Evolutionary conservation across 2,113 vertebrate species (phyloP).

Genomic region (Sebastes fasciatus): DNA sequence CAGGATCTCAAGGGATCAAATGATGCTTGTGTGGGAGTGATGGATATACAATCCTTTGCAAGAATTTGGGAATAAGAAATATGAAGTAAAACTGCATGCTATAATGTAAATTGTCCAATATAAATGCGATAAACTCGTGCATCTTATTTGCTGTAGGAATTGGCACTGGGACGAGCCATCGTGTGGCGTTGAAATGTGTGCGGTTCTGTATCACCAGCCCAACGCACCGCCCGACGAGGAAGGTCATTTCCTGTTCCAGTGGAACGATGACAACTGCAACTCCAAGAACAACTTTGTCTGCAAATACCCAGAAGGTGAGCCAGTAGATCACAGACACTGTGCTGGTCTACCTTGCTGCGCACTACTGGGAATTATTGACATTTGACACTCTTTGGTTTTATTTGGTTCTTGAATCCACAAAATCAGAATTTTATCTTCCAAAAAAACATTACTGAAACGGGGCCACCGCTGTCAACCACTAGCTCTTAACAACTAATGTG

Average conservation of each 20-base stretch:
- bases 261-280: slow-evolving; percentile 94
- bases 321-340: neutral
- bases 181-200: slow-evolving; percentile 92
- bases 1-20: neutral
- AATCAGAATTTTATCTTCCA: slow-evolving; percentile 12
- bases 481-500: neutral
- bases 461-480: slow-evolving; percentile 7
- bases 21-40: slow-evolving; percentile 12
- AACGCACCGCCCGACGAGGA: slow-evolving; percentile 84
- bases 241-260: slow-evolving; percentile 90
- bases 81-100: neutral
- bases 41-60: slow-evolving; percentile 10
- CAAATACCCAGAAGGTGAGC: slow-evolving; percentile 92
- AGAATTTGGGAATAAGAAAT: slow-evolving; percentile 3
- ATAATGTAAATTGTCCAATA: neutral
- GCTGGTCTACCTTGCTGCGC: slow-evolving; percentile 14
- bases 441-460: neutral
- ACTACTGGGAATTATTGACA: slow-evolving; percentile 10
- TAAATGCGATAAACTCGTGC: slow-evolving; percentile 1
- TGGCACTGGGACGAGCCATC: slow-evolving; percentile 95
- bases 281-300: slow-evolving; percentile 97
- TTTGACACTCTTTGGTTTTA: neutral
- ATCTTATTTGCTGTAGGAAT: slow-evolving; percentile 83
- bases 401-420: slow-evolving; percentile 10
- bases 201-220: slow-evolving; percentile 92